phyloP scores from a whole-genome alignment of 2,113 vertebrate genomes.

The Leuciscus idus region DNA sequence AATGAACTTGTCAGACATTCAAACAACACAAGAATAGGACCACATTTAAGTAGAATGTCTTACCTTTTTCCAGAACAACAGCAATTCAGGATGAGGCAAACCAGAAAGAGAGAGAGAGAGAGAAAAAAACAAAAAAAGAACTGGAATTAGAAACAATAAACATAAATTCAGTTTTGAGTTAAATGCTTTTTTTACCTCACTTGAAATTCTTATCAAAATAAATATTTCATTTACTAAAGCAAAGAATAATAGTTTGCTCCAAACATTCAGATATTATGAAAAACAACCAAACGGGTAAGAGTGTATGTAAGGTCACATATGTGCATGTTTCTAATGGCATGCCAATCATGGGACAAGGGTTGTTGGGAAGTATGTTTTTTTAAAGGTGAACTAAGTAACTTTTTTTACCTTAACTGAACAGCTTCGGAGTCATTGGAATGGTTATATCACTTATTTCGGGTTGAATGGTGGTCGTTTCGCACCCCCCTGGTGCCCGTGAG shows the following conservation, averaged over 20 bases:
- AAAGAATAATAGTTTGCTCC: background rate
- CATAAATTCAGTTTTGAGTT: background rate
- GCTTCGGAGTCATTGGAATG: no score
- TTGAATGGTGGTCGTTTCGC: no score
- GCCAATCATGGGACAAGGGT: background rate
- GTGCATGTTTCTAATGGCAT: background rate
- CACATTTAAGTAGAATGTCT: conserved; percentile 24
- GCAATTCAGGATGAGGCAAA: conserved; percentile 19
- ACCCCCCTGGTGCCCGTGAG: no score
- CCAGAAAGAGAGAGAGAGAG: conserved; percentile 46
- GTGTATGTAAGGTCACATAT: background rate
- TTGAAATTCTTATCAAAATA: background rate
- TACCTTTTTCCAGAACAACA: conserved; percentile 56
- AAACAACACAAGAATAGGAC: background rate
- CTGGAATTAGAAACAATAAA: conserved; percentile 42
- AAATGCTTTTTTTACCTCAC: background rate
- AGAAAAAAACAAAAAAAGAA: conserved; percentile 31
- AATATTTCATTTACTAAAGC: background rate
- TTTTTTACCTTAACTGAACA: no score
- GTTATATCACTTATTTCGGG: no score
- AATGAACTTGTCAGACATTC: background rate
- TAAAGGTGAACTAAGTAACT: no score
- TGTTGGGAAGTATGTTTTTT: background rate
- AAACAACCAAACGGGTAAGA: background rate
- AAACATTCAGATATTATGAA: background rate